Evolutionary conservation across 2,113 vertebrate genomes (phyloP), one percentile per base, ranked within the genome.

Genomic region (Calyptomena viridis): DNA sequence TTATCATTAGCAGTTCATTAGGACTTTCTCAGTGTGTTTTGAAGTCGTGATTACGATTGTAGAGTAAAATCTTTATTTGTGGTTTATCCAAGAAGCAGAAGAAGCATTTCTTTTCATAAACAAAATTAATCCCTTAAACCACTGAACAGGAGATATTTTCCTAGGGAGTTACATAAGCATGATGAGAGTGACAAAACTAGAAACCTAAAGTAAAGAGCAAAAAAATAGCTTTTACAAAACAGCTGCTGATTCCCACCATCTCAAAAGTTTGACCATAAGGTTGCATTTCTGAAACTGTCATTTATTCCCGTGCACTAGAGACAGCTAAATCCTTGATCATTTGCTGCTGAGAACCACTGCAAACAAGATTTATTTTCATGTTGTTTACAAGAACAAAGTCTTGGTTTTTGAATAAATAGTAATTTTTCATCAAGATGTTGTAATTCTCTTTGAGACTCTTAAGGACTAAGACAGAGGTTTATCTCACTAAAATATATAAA

Each of bases 41-140:
- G 69, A 64, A 71, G 52, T 17, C 47, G 20, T 17, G 31, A 93
- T 93, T 49, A 84, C 33, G 75, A 37, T 0, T 50, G 64, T 33
- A 75, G 69, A 75, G 44, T 46, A 78, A 94, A 95, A 86, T 64
- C 64, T 60, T 44, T 59, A 53, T 47, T 83, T 88, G 55, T 42
- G 60, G 58, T 89, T 94, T 89, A 90, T 33, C 13, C 71, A 35
- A 96, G 67, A 73, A 92, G 81, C 73, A 71, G 76, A 68, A 90
- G 73, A 5, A 96, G 62, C 80, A 58, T 72, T 93, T 91, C 75
- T 89, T 96, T 94, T 66, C 74, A 88, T 68, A 94, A 94, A 93
- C n/a, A 89, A 90, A 59, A 90, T 88, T 96, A 97, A 96, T 95
- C 79, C 92, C 79, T 84, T 95, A 95, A 96, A 91, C 16, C 76